Evolutionary conservation across 2,888 invertebrate genomes (phyloP).

Genomic region (Eretmocerus hayati): DNA sequence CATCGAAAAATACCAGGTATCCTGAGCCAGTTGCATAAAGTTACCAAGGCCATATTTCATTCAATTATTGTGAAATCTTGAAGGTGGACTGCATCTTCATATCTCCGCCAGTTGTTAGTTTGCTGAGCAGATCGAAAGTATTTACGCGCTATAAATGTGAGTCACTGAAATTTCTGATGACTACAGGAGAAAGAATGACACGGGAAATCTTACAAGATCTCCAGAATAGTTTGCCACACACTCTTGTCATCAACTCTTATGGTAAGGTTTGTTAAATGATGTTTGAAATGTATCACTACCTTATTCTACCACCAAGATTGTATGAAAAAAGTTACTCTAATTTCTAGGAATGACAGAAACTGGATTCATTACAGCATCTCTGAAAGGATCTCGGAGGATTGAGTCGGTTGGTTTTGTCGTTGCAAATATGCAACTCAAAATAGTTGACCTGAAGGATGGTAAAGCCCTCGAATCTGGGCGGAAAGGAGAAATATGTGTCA

Average conservation of each 20-base stretch:
- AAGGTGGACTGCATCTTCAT: constrained; percentile 30
- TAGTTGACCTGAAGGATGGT: constrained; percentile 26
- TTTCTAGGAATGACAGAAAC: constrained; percentile 34
- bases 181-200: constrained; percentile 31
- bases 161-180: constrained; percentile 24
- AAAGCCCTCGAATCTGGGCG: constrained; percentile 29
- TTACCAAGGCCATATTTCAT: background rate
- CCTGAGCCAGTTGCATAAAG: too few species aligned
- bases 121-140: constrained; percentile 26
- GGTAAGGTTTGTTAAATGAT: constrained; percentile 21
- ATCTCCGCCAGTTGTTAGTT: constrained; percentile 24
- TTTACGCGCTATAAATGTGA: constrained; percentile 27
- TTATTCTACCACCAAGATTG: too few species aligned
- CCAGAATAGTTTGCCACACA: background rate
- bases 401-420: constrained; percentile 31
- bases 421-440: constrained; percentile 28
- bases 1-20: constrained; percentile 37
- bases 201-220: constrained; percentile 21
- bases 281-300: too few species aligned
- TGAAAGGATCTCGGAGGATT: constrained; percentile 3
- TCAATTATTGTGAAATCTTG: too few species aligned
- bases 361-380: constrained; percentile 21
- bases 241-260: constrained; percentile 24
- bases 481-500: constrained; percentile 27
- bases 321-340: background rate